Percentiles rank a stretch among this genome's conserved stretches.
Conservation (phyloP, 2,113 vertebrate species). For the Zosterops hypoxanthus region DNA sequence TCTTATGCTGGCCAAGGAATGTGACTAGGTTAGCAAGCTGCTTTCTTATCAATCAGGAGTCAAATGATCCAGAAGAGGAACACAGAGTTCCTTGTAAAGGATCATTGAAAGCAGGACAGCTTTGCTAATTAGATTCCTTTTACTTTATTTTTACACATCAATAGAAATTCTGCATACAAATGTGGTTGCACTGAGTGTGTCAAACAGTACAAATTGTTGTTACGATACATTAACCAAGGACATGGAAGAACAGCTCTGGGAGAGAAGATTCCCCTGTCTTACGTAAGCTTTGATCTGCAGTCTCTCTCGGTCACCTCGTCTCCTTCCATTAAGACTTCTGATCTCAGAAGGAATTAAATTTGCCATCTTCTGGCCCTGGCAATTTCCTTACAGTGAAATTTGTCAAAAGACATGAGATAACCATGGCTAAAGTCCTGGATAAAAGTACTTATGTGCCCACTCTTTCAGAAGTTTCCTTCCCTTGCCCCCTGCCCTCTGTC, state of each 20-base stretch:
- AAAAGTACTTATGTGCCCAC: not conserved
- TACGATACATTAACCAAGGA: not conserved
- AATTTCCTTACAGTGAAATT: not conserved
- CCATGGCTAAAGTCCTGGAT: not conserved
- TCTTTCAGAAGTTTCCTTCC: not conserved
- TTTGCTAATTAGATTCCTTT: constrained; percentile 9
- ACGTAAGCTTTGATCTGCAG: constrained; percentile 22
- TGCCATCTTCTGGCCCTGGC: not conserved
- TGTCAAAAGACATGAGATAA: not conserved
- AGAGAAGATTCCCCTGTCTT: not conserved
- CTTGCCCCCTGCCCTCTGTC: fast-evolving
- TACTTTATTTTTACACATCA: constrained; percentile 8
- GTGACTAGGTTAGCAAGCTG: constrained; percentile 1
- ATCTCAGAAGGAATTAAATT: constrained; percentile 6
- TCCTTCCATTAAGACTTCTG: constrained; percentile 33
- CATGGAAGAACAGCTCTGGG: not conserved
- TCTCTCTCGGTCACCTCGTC: constrained; percentile 30
- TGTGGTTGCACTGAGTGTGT: not conserved
- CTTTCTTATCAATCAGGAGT: constrained; percentile 23
- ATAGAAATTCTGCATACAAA: constrained; percentile 20
- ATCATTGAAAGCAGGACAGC: not conserved
- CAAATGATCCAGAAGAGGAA: constrained; percentile 14
- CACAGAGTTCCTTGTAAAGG: not conserved
- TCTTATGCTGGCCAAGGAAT: not conserved
- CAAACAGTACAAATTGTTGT: constrained; percentile 6